Percentiles rank a stretch among this genome's conserved stretches.
Evolutionary conservation across 2,113 vertebrate species (phyloP).

Genomic region (Gavia stellata): DNA sequence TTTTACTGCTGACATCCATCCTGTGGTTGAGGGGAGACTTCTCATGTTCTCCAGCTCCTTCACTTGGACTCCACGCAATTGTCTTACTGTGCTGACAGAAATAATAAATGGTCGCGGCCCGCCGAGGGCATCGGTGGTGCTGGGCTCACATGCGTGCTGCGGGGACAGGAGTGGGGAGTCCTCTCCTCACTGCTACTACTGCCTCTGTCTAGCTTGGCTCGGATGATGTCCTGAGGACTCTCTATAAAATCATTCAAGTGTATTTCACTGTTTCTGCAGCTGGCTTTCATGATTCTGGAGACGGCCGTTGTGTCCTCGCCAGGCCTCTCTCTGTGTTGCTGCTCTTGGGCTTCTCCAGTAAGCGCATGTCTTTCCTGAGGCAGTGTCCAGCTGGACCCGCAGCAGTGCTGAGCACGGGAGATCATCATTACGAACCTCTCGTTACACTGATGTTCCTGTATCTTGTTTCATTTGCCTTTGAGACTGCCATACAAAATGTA

Average conservation of each 20-base stretch:
- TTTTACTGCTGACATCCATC: not conserved
- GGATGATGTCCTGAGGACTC: not conserved
- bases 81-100: not conserved
- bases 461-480: fast-evolving
- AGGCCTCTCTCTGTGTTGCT: not conserved
- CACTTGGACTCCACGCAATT: not conserved
- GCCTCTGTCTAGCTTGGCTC: fast-evolving
- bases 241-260: fast-evolving
- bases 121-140: fast-evolving
- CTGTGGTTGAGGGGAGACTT: not conserved
- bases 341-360: too few species aligned
- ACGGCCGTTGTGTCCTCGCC: too few species aligned
- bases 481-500: fast-evolving
- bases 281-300: not conserved
- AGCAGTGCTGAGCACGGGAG: fast-evolving
- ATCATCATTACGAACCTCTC: not conserved
- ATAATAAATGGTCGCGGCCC: fast-evolving
- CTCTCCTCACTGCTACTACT: fast-evolving
- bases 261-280: not conserved
- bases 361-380: fast-evolving
- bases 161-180: not conserved
- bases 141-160: fast-evolving
- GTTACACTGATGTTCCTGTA: fast-evolving
- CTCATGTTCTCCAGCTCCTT: not conserved
- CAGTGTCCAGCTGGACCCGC: fast-evolving